A percentile compares a stretch with the other conserved stretches of the same genome.
phyloP scores from a whole-genome alignment of 2,797 vertebrate genomes.

The Fringilla coelebs region DNA sequence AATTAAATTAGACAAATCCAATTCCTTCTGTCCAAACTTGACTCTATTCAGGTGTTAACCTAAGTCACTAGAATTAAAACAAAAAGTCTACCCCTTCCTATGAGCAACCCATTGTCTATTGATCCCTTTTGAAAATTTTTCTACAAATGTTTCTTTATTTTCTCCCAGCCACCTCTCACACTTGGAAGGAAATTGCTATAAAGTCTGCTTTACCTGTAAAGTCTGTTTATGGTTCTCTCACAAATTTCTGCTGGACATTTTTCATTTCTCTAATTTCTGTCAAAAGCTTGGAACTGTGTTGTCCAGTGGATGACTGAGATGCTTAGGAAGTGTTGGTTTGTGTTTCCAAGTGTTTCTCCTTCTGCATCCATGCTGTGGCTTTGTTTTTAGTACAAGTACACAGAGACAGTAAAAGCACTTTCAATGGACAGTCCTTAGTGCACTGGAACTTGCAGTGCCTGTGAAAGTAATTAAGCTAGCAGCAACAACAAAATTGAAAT shows the following conservation, averaged over 20 bases:
- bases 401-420: background rate
- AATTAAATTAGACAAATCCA: background rate
- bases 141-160: background rate
- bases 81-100: background rate
- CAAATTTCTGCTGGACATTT: background rate
- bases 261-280: background rate
- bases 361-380: background rate
- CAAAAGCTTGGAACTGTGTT: background rate
- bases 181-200: background rate
- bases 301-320: background rate
- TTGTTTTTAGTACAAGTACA: background rate
- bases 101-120: rapidly evolving
- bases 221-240: background rate
- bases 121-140: background rate
- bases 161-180: background rate
- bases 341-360: background rate
- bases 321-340: background rate
- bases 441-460: background rate
- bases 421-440: background rate
- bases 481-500: background rate
- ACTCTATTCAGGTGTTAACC: background rate
- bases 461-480: background rate
- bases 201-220: background rate
- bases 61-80: background rate
- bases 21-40: background rate